phyloP scores from a whole-genome alignment of 1,140 invertebrate species.

The Contarinia nasturtii region DNA sequence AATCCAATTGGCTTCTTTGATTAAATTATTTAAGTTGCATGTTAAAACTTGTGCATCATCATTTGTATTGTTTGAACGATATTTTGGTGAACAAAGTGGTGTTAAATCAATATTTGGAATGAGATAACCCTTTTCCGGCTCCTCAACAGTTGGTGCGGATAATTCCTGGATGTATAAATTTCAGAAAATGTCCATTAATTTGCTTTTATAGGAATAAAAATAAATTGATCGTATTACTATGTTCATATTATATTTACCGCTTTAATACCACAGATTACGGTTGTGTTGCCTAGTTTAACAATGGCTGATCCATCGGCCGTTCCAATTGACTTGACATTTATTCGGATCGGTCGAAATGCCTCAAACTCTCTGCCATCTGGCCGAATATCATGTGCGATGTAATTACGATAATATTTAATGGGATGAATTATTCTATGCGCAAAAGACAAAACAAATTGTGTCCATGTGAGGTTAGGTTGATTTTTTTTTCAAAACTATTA shows the following conservation, averaged over 20 bases:
- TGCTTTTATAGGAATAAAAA: constrained; percentile 4
- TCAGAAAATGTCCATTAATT: constrained; percentile 4
- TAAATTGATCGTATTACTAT: constrained; percentile 3
- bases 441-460: no score
- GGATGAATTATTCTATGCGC: constrained; percentile 38
- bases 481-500: no score
- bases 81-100: constrained; percentile 53
- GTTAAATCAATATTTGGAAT: constrained; percentile 65
- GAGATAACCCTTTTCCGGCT: constrained; percentile 47
- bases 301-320: constrained; percentile 53
- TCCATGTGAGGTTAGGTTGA: no score
- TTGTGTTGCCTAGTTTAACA: constrained; percentile 51
- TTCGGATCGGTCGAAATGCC: constrained; percentile 33
- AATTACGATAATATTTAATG: constrained; percentile 38
- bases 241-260: constrained; percentile 33
- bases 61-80: constrained; percentile 54
- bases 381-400: constrained; percentile 32
- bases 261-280: constrained; percentile 57
- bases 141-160: constrained; percentile 43
- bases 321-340: constrained; percentile 41
- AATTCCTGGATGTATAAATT: constrained; percentile 41
- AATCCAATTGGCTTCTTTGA: constrained; percentile 46
- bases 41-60: constrained; percentile 58
- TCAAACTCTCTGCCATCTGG: constrained; percentile 44
- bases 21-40: constrained; percentile 45